phyloP scores from a whole-genome alignment of 2,113 vertebrate genomes.

The Equus quagga region DNA sequence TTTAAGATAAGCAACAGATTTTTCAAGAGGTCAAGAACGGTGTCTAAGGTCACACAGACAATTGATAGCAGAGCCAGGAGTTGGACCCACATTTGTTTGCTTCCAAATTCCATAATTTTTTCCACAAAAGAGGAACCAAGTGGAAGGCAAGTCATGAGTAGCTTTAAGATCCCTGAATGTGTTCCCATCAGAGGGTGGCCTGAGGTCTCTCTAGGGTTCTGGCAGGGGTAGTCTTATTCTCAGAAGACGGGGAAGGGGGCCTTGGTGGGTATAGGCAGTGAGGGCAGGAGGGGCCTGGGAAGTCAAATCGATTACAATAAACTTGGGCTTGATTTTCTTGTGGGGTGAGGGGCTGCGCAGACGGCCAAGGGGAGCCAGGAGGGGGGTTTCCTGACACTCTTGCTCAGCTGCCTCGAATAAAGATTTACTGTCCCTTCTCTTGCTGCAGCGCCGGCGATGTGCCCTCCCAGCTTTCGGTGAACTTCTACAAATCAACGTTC shows the following conservation, averaged over 20 bases:
- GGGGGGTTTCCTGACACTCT: neutral
- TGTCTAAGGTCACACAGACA: neutral
- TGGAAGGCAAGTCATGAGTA: neutral
- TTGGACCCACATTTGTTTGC: neutral
- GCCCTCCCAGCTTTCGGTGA: neutral
- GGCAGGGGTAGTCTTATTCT: neutral
- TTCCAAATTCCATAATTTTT: neutral
- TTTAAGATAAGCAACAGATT: neutral
- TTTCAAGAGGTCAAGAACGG: neutral
- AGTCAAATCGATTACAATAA: too few species aligned
- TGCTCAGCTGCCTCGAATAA: neutral
- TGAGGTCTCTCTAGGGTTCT: neutral
- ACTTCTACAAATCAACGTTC: neutral
- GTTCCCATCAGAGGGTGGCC: neutral
- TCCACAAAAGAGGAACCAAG: neutral
- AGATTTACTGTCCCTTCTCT: neutral
- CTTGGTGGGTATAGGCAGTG: neutral
- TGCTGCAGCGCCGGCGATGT: neutral
- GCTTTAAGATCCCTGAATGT: neutral
- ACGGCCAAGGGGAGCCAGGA: neutral
- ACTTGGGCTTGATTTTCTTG: neutral
- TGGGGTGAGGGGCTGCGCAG: rapidly evolving
- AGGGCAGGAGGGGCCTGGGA: neutral
- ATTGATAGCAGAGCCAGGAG: neutral
- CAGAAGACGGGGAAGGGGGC: neutral